Base-by-base conservation (phyloP, 2,797 vertebrate species). In the Telmatherina bonti region DNA sequence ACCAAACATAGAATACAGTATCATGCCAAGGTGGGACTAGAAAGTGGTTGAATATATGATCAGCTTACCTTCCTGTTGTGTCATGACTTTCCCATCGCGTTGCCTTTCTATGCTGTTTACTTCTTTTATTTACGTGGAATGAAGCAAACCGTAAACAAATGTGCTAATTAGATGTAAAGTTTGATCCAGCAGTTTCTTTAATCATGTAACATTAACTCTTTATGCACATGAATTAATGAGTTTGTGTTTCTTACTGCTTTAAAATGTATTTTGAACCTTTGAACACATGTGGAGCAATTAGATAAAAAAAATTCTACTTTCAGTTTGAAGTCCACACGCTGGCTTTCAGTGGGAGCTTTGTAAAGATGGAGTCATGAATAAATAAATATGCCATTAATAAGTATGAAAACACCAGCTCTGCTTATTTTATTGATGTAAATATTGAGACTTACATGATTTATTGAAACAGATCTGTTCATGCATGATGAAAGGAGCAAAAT, bases 161-260 rank as follows among this genome's bases (percentile, higher is more conserved):
- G n/a, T 31, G 43, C 27, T 54, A 45, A 59, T 59, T 59, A 45
- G 16, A n/a, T 51, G 22, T 11, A 35, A 66, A 35, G 47, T 33
- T 62, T 74, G 57, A 35, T 47, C 51, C 26, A 56, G 49, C 43
- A 36, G 29, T 43, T 56, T 22, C n/a, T 49, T 29, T 56, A 62
- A 41, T 68, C 53, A 67, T 67, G 62, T 51, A 67, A 56, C 35
- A 72, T 59, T 62, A 31, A 22, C 1, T 35, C 29, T 59, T 59
- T 51, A 20, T 49, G 29, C 20, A n/a, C n/a, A 70, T 55, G 29
- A 57, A 61, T 62, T 20, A 11, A 68, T 57, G 47, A 57, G 22
- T 26, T 57, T 27, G 30, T 43, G 13, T 62, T 43, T 1, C 22
- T 11, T 18, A 24, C 31, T 9, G 18, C 35, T 62, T 72, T 54